phyloP scores from a whole-genome alignment of 2,113 vertebrate genomes.

The Oriolus oriolus region DNA sequence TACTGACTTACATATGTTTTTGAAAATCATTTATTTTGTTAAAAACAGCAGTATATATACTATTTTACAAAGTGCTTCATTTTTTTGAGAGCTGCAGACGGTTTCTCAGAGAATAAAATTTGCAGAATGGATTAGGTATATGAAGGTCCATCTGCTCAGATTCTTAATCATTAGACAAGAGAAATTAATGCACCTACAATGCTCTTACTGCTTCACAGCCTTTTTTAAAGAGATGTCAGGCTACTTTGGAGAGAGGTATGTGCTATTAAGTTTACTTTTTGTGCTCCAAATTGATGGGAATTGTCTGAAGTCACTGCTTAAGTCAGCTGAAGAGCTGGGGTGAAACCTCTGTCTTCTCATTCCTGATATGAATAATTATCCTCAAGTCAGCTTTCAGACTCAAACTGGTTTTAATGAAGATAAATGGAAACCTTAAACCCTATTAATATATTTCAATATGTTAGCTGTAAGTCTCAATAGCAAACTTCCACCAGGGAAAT shows the following conservation, averaged over 20 bases:
- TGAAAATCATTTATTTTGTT: background rate
- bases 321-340: background rate
- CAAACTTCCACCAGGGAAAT: background rate
- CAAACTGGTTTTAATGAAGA: conserved; percentile 41
- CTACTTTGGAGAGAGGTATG: background rate
- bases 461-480: background rate
- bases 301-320: background rate
- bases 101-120: background rate
- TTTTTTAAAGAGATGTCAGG: background rate
- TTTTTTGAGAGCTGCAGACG: background rate
- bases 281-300: background rate
- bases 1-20: background rate
- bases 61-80: background rate
- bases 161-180: background rate
- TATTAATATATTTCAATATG: background rate
- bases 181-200: background rate
- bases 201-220: background rate
- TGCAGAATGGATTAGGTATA: background rate
- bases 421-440: conserved; percentile 21
- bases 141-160: background rate
- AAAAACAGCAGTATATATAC: background rate
- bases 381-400: background rate
- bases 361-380: background rate
- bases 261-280: background rate
- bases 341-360: background rate